Conservation (phyloP, 2,888 invertebrate species). For the Nesidiocoris tenuis region DNA sequence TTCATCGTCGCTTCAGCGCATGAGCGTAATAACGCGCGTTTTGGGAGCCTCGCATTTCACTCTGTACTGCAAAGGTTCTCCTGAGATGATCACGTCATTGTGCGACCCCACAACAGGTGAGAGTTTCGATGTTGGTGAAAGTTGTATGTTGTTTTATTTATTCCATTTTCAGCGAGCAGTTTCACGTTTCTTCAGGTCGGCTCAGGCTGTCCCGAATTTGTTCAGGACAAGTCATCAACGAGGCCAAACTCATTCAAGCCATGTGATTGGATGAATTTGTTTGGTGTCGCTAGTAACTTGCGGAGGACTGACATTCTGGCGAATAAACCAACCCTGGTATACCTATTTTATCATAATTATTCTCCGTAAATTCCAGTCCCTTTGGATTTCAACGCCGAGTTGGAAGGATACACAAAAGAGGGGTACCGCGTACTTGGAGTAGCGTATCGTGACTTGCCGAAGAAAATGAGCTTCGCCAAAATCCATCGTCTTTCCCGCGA, state of each 20-base stretch:
- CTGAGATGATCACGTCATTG: conserved; percentile 83
- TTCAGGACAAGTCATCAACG: too few relatives aligned
- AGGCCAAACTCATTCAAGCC: too few relatives aligned
- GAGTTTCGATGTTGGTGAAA: too few relatives aligned
- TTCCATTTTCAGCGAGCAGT: too few relatives aligned
- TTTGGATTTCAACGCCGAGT: conserved; percentile 69
- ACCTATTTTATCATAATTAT: too few relatives aligned
- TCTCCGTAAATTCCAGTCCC: conserved; percentile 76
- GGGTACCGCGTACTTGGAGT: conserved; percentile 92
- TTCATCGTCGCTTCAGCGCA: conserved; percentile 81
- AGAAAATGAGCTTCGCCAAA: conserved; percentile 67
- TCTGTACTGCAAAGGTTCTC: conserved; percentile 88
- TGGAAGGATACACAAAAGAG: conserved; percentile 84
- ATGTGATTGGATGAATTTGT: too few relatives aligned
- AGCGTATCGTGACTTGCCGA: conserved; percentile 71
- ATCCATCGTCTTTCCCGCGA: conserved; percentile 74
- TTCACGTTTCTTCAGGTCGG: too few relatives aligned
- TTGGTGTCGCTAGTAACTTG: too few relatives aligned
- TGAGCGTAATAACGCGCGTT: conserved; percentile 82
- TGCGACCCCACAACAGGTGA: conserved; percentile 56
- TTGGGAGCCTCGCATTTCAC: conserved; percentile 72
- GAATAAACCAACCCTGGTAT: too few relatives aligned
- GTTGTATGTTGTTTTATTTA: too few relatives aligned
- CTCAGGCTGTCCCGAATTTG: not conserved
- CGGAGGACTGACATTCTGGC: too few relatives aligned